Evolutionary conservation across 2,888 invertebrate species (phyloP), one percentile per base, ranked within the genome.

Genomic region (Gnatocerus cornutus): DNA sequence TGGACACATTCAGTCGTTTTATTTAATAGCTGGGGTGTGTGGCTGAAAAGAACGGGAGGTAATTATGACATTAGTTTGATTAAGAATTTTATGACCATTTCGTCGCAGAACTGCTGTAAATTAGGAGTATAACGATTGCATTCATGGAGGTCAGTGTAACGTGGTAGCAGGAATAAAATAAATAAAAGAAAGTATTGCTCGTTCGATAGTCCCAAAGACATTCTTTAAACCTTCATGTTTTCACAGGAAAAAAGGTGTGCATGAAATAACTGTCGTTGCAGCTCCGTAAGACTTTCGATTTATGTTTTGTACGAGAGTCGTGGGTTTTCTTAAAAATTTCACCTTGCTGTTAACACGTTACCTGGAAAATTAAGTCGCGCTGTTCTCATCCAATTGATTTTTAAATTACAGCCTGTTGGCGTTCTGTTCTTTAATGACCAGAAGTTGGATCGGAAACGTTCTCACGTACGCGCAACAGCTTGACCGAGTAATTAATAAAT

Each of bases 391-490:
- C 58, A 30, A 58, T 58, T 43, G 59, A 45, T 59, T 59, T 59
- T 59, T 33, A 58, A 59, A 48, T 59, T 16, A 59, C 27, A 45
- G 59, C 48, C 33, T 37, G 46, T 46, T 59, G 13, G 13, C 59
- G 30, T 46, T 12, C 13, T 56, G 14, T 21, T 39, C 52, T 63
- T 53, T 53, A 63, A 65, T 48, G 56, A 53, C 45, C 68, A 55
- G 61, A 62, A 61, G 68, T 56, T 48, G 45, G 33, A 46, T 21
- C 48, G 29, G 52, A 33, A 58, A 62, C 30, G 59, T 29, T 59
- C 55, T 67, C 67, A 67, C 59, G 68, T 68, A 52, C 68, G 50
- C n/a, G 62, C 55, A 68, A 55, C 68, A 68, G 62, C 68, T 55
- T 55, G 68, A 16, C 37, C 27, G 12, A 29, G 53, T 62, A 68